phyloP scores from a whole-genome alignment of 2,888 invertebrate genomes.

The Tetragonula carbonaria region DNA sequence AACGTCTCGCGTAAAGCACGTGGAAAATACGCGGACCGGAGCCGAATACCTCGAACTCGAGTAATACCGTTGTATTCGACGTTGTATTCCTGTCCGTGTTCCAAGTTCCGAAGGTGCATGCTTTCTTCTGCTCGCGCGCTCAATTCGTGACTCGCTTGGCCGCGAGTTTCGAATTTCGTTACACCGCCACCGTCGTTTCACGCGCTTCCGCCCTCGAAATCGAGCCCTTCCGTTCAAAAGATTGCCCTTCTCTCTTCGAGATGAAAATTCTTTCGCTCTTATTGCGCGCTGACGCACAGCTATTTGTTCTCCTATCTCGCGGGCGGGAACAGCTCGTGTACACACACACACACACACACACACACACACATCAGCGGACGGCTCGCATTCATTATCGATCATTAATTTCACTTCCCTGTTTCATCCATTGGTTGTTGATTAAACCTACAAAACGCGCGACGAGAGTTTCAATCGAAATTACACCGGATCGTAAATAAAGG shows the following conservation, averaged over 20 bases:
- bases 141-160: slow-evolving; percentile 23
- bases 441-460: neutral
- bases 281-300: neutral
- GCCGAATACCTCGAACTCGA: slow-evolving; percentile 18
- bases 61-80: slow-evolving; percentile 7
- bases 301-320: neutral
- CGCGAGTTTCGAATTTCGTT: slow-evolving; percentile 30
- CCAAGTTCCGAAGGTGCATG: slow-evolving; percentile 1
- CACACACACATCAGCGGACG: too few species aligned
- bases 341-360: too few species aligned
- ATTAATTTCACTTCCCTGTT: neutral
- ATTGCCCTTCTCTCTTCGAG: neutral
- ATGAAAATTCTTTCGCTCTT: slow-evolving; percentile 9
- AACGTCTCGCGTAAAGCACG: neutral
- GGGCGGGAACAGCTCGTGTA: neutral
- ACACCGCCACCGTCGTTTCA: neutral
- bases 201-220: neutral
- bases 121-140: slow-evolving; percentile 28
- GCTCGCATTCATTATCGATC: neutral
- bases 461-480: neutral
- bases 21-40: slow-evolving; percentile 11
- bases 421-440: neutral
- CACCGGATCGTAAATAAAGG: neutral
- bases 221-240: neutral
- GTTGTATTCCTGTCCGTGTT: neutral